phyloP scores from a whole-genome alignment of 1,140 invertebrate species.

The Rhizoglyphus robini region DNA sequence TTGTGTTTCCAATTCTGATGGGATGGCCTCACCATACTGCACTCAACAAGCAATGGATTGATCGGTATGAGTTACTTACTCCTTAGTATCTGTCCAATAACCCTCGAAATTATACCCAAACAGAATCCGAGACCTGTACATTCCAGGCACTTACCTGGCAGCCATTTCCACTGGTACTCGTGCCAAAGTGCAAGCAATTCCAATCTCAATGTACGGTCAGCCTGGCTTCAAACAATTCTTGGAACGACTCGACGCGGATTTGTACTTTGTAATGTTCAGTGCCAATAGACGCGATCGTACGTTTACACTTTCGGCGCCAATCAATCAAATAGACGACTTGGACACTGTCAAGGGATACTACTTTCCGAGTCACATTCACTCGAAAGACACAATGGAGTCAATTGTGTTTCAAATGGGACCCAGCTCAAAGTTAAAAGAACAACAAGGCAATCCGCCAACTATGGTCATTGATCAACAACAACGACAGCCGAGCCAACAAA shows the following conservation, averaged over 20 bases:
- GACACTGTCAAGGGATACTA: neutral
- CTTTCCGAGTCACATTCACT: neutral
- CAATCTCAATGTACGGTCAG: neutral
- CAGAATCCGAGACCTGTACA: neutral
- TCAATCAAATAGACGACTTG: neutral
- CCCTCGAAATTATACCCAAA: neutral
- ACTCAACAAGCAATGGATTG: neutral
- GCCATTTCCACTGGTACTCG: neutral
- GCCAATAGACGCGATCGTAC: neutral
- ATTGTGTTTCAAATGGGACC: neutral
- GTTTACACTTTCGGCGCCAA: neutral
- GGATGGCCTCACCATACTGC: neutral
- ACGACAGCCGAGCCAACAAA: neutral
- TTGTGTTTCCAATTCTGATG: no score
- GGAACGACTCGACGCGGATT: neutral
- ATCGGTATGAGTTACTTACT: neutral
- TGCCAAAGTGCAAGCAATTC: neutral
- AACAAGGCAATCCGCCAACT: neutral
- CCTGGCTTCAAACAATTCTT: neutral
- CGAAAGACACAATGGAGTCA: neutral
- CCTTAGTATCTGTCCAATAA: neutral
- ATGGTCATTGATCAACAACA: neutral
- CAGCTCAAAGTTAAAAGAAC: neutral
- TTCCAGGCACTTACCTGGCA: neutral
- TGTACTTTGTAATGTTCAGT: neutral